A percentile compares a stretch with the other conserved stretches of the same genome.
Evolutionary conservation across 2,113 vertebrate genomes (phyloP).

Genomic region (Telmatochromis sp.): DNA sequence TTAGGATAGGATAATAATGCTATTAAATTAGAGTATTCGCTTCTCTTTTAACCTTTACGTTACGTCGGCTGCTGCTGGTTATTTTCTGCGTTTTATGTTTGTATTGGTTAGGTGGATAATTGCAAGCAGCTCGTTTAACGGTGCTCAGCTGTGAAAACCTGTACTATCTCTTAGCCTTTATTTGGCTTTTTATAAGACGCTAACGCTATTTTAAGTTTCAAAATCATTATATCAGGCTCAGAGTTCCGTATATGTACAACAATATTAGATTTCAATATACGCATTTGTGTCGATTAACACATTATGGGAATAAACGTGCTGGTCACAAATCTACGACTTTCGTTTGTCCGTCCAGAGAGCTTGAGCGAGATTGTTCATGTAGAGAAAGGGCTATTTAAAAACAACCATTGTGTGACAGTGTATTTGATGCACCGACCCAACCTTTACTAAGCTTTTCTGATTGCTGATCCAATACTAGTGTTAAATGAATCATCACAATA

Average conservation of each 20-base stretch:
- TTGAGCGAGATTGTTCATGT: background rate
- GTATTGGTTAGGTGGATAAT: accelerated
- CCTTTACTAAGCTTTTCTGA: background rate
- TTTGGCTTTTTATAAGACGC: background rate
- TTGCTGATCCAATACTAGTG: background rate
- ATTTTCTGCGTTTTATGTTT: background rate
- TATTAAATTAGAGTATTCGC: accelerated
- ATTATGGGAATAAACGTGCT: background rate
- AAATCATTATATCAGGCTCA: accelerated
- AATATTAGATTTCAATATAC: background rate
- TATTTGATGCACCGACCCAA: background rate
- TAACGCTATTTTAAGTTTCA: background rate
- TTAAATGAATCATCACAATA: background rate
- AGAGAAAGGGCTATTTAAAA: background rate
- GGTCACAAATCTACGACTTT: accelerated
- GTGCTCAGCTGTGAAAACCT: background rate
- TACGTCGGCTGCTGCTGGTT: background rate
- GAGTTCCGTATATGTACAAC: background rate
- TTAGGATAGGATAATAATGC: background rate
- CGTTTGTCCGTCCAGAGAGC: background rate
- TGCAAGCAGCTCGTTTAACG: background rate
- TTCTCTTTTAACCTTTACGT: accelerated
- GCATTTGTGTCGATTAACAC: background rate
- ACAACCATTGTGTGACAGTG: background rate
- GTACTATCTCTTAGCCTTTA: background rate